Evolutionary conservation across 2,113 vertebrate species (phyloP), one percentile per base, ranked within the genome.

Genomic region (Neodontobutis hainanensis): DNA sequence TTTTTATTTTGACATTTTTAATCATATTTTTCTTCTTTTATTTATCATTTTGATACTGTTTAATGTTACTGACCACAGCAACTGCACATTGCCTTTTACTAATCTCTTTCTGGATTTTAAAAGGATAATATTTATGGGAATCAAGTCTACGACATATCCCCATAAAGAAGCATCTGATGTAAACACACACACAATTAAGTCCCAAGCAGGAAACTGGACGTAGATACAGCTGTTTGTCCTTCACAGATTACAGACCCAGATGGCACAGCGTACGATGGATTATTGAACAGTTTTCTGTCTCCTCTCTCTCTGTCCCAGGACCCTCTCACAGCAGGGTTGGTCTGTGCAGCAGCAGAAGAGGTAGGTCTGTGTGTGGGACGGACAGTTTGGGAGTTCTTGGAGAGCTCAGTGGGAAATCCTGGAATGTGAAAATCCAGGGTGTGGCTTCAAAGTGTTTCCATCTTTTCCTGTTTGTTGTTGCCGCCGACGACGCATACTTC

Each of bases 391-490:
- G 53, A 49, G 8, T 69, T 74, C 65, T 75, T 65, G 5, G 8
- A 70, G 32, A 52, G 5, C 38, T 63, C 43, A 0, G 3, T 44
- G 67, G 78, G 78, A 75, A 81, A 81, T 82, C 42, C 0, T 32
- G 85, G 88, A 83, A 87, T 85, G 78, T 88, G 65, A 90, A 81
- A 75, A 52, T 77, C 75, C 57, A 52, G 83, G 81, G 84, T 49
- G 86, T 72, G 71, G 60, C 63, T 48, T 1, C 0, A 53, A 68
- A 6, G 6, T 11, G 6, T 40, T 76, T 40, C 35, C 52, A 14
- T 3, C 52, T 55, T 64, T 78, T 85, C 86, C 84, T 82, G 84
- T 82, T 77, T 85, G 68, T 53, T 61, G 63, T 77, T 64, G 38
- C 49, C 0, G 19, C 61, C 40, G 81, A 68, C 27, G 56, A 75